Conservation (phyloP, 92 coral and sea anemone genomes). For the Anthopleura xanthogrammica region DNA sequence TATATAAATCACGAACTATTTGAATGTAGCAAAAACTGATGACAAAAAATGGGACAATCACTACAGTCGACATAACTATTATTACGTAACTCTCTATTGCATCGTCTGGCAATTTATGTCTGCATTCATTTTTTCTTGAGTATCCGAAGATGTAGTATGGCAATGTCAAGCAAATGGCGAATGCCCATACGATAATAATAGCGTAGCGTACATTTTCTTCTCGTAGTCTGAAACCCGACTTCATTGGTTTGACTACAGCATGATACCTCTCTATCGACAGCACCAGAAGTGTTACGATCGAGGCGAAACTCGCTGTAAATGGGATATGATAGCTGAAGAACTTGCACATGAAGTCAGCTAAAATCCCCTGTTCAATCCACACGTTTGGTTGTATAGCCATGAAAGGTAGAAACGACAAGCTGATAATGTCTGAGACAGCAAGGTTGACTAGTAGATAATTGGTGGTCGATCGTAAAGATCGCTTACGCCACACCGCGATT, state of each 20-base stretch:
- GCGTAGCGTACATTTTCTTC: slow-evolving; percentile 41
- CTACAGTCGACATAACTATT: background rate
- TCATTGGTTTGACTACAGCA: slow-evolving; percentile 29
- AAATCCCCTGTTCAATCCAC: background rate
- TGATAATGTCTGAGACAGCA: slow-evolving; percentile 14
- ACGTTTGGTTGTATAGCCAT: background rate
- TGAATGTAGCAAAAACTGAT: slow-evolving; percentile 8
- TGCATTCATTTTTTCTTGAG: background rate
- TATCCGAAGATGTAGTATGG: slow-evolving; percentile 24
- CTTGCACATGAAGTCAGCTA: slow-evolving; percentile 22
- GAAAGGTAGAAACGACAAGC: background rate
- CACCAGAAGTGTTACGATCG: slow-evolving; percentile 50
- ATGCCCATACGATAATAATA: slow-evolving; percentile 39
- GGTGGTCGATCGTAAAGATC: slow-evolving; percentile 11
- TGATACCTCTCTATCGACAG: slow-evolving; percentile 57
- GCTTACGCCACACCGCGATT: slow-evolving; percentile 11
- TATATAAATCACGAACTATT: slow-evolving; percentile 4
- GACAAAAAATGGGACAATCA: background rate
- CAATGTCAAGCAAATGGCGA: slow-evolving; percentile 45
- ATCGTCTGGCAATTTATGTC: background rate
- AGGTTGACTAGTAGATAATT: background rate
- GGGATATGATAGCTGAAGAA: slow-evolving; percentile 41
- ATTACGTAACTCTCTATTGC: background rate
- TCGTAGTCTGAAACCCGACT: background rate
- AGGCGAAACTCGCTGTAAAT: slow-evolving; percentile 42